Evolutionary conservation across 2,797 vertebrate genomes (phyloP), one percentile per base, ranked within the genome.

Genomic region (Cygnus olor): DNA sequence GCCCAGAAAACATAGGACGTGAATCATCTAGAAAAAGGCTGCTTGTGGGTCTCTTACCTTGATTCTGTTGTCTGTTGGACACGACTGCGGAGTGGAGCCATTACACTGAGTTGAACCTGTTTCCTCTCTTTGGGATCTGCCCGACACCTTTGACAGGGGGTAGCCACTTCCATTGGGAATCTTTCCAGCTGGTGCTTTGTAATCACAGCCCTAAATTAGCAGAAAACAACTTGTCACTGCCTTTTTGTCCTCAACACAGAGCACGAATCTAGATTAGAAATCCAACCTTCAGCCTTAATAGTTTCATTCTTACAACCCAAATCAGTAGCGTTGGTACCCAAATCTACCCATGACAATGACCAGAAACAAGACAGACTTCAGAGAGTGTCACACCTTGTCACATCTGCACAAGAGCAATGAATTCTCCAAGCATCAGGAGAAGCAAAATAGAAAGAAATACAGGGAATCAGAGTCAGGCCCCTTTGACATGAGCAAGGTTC

Each of bases 81-180:
- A 85, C 64, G 93, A 30, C 9, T 51, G 80, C 17, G 70, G 60
- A 90, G 93, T 92, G n/a, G 96, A 97, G 51, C 97, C 97, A 15
- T 97, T 97, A 76, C 94, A 94, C 60, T 93, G 96, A 53, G 90
- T 12, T 22, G 54, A 66, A 56, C 11, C n/a, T 28, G 40, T 51
- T 90, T 58, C 88, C 78, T 64, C 51, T 95, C 76, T 96, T 84
- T 91, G 94, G 49, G 87, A 70, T 8, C 84, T 89, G 78, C 73
- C 73, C 81, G 89, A 8, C 38, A 82, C 70, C 64, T 95, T 96
- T 0, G 20, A 72, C 53, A 84, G 10, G 2, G 81, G 30, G 22
- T 91, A 94, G 34, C 77, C 80, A 45, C 72, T 95, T 85, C 97
- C 97, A 93, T 97, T 97, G n/a, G 76, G 76, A 92, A 97, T 81